Base-by-base conservation (phyloP, 2,888 invertebrate species). In the Hirtodrosophila cameraria region DNA sequence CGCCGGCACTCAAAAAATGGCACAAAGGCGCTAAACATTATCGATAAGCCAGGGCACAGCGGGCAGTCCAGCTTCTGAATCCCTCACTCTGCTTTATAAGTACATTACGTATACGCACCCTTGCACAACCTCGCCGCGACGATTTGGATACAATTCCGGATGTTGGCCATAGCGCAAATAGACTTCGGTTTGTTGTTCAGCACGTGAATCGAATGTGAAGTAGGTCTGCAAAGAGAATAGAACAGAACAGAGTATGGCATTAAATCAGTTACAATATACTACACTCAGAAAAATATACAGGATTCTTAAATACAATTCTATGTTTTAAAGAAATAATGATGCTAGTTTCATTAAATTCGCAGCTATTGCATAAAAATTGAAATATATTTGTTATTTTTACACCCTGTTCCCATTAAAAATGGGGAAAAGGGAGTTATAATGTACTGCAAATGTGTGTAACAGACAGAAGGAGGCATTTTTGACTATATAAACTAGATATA, bases 111-210 rank as follows among this genome's bases (percentile, higher is more conserved):
- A 69, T 82, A 91, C 94, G 91, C 92, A 96, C 93, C 97, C 97
- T 55, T 96, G 94, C 1, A 97, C 96, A 13, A 97, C 94, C 90
- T 97, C 96, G 1, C 97, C 97, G 71, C 97, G 93, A 71, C 97
- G 92, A 89, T 97, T 97, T 0, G 97, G 97, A 90, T 97, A 97
- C 15, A 97, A 92, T 89, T 97, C 97, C 28, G 97, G 97, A 92
- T 97, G 97, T 87, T 97, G 97, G n/a, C 97, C 97, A 89, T 97
- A 97, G 67, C 97, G 93, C 48, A 96, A 92, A 89, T 96, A 97
- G 38, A 97, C 96, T 91, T 97, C 97, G 86, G 95, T 95, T 91
- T 97, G 97, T 88, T 97, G 97, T 90, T 97, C 97, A 35, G 97
- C 97, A 74, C 97, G 94, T 74, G 95, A 94, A 89, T 95, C 95